phyloP scores from a whole-genome alignment of 1,140 invertebrate genomes.

The Megalopta genalis region DNA sequence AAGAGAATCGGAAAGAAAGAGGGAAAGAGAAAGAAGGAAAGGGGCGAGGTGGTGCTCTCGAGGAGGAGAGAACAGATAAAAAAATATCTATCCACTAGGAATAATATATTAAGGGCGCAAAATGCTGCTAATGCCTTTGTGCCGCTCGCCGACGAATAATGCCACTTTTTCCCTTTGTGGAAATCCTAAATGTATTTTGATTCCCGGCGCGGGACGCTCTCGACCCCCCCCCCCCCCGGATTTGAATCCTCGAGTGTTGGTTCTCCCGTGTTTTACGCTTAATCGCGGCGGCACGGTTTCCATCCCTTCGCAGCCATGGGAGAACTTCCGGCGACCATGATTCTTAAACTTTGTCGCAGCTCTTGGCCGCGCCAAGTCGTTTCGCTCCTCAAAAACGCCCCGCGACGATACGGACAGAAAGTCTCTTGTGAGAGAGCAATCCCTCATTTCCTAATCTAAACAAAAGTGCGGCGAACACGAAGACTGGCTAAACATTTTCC shows the following conservation, averaged over 20 bases:
- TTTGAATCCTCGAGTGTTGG: conserved; percentile 34
- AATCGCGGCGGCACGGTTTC: background rate
- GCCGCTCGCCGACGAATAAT: conserved; percentile 62
- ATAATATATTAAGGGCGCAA: conserved; percentile 79
- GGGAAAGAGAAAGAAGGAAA: background rate
- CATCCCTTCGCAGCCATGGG: background rate
- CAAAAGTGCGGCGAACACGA: no score
- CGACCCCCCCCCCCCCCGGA: background rate
- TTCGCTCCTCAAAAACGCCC: no score
- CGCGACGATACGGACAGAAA: no score
- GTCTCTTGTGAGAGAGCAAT: no score
- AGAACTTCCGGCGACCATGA: background rate
- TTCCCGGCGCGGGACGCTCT: conserved; percentile 37
- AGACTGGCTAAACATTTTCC: no score
- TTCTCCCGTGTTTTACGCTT: conserved; percentile 3
- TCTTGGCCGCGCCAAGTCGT: background rate
- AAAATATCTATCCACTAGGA: conserved; percentile 47
- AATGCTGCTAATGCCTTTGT: conserved; percentile 77
- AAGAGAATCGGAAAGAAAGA: conserved; percentile 17
- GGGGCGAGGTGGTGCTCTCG: conserved; percentile 58
- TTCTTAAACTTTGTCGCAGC: background rate
- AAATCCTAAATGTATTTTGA: conserved; percentile 68
- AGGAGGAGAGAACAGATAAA: conserved; percentile 29
- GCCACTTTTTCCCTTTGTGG: conserved; percentile 70
- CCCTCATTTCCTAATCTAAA: no score